phyloP scores from a whole-genome alignment of 2,113 vertebrate genomes.

The Cottus gobio region DNA sequence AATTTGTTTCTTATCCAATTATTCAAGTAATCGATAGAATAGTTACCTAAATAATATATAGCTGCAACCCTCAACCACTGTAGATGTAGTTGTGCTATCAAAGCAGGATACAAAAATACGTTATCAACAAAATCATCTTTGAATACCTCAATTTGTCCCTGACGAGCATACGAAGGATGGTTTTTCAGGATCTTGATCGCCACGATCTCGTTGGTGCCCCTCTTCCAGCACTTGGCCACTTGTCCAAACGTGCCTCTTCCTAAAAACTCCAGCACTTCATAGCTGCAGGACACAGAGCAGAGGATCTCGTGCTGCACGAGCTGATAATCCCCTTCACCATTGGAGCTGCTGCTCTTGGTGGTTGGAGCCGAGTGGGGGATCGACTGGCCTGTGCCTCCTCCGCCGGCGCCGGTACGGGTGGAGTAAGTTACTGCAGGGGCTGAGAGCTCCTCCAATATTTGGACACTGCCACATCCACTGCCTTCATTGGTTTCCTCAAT shows the following conservation, averaged over 20 bases:
- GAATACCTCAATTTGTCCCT: constrained; percentile 97
- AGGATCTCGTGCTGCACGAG: constrained; percentile 98
- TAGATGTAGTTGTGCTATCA: not conserved
- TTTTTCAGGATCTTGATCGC: constrained; percentile 99
- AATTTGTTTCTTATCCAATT: too few species aligned
- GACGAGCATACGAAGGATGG: constrained; percentile 96
- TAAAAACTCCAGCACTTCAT: constrained; percentile 97
- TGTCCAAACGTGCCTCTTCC: constrained; percentile 97
- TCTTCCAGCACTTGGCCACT: constrained; percentile 98
- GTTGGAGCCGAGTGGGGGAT: constrained; percentile 88
- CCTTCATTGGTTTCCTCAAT: constrained; percentile 87
- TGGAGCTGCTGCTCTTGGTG: constrained; percentile 96
- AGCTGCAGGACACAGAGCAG: constrained; percentile 96
- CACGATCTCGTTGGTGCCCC: constrained; percentile 98
- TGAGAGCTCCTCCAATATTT: constrained; percentile 98
- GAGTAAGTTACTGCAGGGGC: constrained; percentile 94
- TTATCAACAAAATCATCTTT: not conserved
- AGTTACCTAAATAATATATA: not conserved
- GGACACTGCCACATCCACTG: constrained; percentile 94
- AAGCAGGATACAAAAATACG: not conserved
- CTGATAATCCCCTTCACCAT: constrained; percentile 97
- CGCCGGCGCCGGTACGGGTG: constrained; percentile 90
- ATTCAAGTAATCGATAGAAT: not conserved
- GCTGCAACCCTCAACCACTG: not conserved
- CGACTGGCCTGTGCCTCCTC: constrained; percentile 89